Conservation (phyloP, 92 coral and sea anemone genomes). For the Umimayanthus chanpuru region DNA sequence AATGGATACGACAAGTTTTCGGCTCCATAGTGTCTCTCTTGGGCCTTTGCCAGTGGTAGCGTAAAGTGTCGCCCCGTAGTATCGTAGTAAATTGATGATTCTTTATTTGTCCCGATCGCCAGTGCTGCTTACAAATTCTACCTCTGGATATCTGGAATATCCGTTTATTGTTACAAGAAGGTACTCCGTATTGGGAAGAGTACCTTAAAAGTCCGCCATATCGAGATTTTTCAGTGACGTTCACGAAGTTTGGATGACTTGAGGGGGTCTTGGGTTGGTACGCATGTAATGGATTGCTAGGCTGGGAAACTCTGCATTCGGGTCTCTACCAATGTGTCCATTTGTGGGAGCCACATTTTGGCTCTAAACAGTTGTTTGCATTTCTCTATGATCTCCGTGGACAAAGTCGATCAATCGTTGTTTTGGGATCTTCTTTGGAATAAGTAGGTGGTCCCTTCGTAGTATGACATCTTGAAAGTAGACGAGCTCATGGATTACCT, state of each 20-base stretch:
- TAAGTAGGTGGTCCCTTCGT: neutral
- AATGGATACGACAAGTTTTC: too few relatives aligned
- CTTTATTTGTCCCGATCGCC: neutral
- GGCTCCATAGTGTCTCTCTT: too few relatives aligned
- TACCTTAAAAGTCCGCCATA: slow-evolving; percentile 14
- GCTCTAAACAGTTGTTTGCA: slow-evolving; percentile 19
- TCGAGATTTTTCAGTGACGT: neutral
- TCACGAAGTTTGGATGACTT: neutral
- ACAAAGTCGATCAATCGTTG: slow-evolving; percentile 12
- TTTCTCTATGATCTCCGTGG: slow-evolving; percentile 9
- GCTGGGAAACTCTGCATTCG: neutral
- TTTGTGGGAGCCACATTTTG: neutral
- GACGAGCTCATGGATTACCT: slow-evolving; percentile 26
- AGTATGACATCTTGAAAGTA: slow-evolving; percentile 1
- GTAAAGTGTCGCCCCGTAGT: too few relatives aligned
- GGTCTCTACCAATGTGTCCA: neutral
- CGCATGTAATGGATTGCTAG: neutral
- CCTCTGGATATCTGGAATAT: neutral
- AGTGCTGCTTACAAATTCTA: neutral
- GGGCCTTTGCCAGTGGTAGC: too few relatives aligned
- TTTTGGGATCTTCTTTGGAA: slow-evolving; percentile 10
- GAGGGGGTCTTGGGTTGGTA: neutral
- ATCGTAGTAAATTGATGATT: too few relatives aligned
- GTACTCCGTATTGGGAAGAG: neutral
- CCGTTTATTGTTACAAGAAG: neutral